Conservation (phyloP, 2,113 vertebrate species). For the Tachysurus fulvidraco region DNA sequence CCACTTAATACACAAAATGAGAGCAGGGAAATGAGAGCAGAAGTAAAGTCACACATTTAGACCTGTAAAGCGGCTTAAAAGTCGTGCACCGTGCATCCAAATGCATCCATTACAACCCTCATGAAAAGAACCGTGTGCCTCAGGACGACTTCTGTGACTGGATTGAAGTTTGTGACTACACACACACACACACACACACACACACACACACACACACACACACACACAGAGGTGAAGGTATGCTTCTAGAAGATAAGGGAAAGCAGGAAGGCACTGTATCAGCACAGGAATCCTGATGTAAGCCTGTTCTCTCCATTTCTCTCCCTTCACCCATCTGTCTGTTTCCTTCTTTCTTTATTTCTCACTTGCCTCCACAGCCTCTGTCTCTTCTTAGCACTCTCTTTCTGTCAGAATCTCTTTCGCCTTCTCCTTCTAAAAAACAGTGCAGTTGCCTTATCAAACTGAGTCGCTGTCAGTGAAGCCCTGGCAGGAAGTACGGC, state of each 20-base stretch:
- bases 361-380: slow-evolving; percentile 7
- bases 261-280: slow-evolving; percentile 39
- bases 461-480: slow-evolving; percentile 26
- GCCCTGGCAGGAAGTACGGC: slow-evolving; percentile 39
- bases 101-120: slow-evolving; percentile 5
- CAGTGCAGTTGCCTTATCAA: slow-evolving; percentile 22
- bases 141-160: slow-evolving; percentile 19
- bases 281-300: slow-evolving; percentile 31
- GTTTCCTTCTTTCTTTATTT: not conserved
- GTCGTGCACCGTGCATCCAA: not conserved
- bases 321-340: not conserved
- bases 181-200: slow-evolving; percentile 8
- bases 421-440: slow-evolving; percentile 25
- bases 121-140: slow-evolving; percentile 22
- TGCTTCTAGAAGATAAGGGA: slow-evolving; percentile 44
- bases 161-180: not conserved
- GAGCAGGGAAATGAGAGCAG: not conserved
- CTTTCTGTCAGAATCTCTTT: slow-evolving; percentile 20
- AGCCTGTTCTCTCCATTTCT: not conserved
- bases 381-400: not conserved
- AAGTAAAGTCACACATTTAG: not conserved
- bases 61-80: not conserved
- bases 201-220: slow-evolving; percentile 6
- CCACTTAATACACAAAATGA: not conserved
- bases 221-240: slow-evolving; percentile 5